Evolutionary conservation across 2,888 invertebrate genomes (phyloP).

Genomic region (Cantharis rustica): DNA sequence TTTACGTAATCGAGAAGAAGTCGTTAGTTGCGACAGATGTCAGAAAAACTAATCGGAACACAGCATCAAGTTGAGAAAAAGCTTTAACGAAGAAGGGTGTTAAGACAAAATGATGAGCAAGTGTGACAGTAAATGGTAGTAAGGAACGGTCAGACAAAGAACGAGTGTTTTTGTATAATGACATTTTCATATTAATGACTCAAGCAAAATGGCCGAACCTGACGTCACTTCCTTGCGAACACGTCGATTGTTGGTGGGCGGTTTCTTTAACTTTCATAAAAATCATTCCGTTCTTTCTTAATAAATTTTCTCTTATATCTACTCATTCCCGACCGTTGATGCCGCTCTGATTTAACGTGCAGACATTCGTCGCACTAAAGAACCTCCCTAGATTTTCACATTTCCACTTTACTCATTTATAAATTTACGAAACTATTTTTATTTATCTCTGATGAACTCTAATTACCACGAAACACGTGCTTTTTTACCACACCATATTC

Average conservation of each 20-base stretch:
- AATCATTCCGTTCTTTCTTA: not conserved
- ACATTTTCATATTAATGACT: conserved; percentile 48
- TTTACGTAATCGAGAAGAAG: conserved; percentile 16
- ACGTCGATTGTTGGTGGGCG: conserved; percentile 31
- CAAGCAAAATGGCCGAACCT: conserved; percentile 44
- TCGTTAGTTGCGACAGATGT: conserved; percentile 27
- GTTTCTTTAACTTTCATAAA: conserved; percentile 24
- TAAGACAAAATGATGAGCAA: conserved; percentile 41
- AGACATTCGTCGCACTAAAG: not conserved
- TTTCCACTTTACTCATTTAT: not conserved
- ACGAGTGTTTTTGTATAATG: conserved; percentile 46
- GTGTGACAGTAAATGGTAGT: conserved; percentile 29
- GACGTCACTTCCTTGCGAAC: conserved; percentile 40
- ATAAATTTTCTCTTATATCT: not conserved
- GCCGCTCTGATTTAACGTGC: not conserved
- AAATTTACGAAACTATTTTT: not conserved
- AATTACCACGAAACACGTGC: not conserved
- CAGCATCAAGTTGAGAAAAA: conserved; percentile 37
- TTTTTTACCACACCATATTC: no score
- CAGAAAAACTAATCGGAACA: conserved; percentile 30
- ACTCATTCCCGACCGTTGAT: not conserved
- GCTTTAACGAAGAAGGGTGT: conserved; percentile 41
- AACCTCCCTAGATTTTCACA: not conserved
- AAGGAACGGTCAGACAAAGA: conserved; percentile 39
- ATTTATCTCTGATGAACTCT: not conserved